A percentile compares a stretch with the other conserved stretches of the same genome.
These are phyloP conservation scores for Drosophila subobscura DNA, from an alignment of 1,140 invertebrate species.

Conservation along the genomic window DNA sequence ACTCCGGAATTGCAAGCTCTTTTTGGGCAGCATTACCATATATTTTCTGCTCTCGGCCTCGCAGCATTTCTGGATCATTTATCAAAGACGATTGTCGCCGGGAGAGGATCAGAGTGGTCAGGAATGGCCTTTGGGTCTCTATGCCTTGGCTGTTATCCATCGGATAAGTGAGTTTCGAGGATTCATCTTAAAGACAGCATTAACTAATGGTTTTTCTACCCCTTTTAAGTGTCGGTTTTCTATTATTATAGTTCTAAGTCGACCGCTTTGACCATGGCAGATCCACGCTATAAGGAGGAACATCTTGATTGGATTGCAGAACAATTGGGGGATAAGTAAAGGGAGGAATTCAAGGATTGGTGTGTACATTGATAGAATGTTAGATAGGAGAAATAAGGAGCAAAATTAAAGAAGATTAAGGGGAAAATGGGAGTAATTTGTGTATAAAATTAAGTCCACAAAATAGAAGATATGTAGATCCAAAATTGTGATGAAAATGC, in stretches of 20 bases:
- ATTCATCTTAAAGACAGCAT: background rate
- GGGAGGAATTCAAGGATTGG: background rate
- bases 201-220: background rate
- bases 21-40: conserved; percentile 85
- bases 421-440: too few relatives aligned
- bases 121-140: conserved; percentile 61
- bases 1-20: conserved; percentile 85
- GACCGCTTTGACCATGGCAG: conserved; percentile 88
- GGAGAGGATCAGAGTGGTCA: conserved; percentile 13
- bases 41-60: conserved; percentile 82
- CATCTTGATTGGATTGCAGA: conserved; percentile 88
- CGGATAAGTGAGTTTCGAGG: conserved; percentile 59
- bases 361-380: background rate
- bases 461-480: background rate
- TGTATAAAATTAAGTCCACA: conserved; percentile 16
- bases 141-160: conserved; percentile 65
- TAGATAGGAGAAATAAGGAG: conserved; percentile 16
- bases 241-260: conserved; percentile 91
- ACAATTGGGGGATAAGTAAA: conserved; percentile 83
- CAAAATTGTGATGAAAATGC: conserved; percentile 11
- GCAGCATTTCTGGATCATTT: conserved; percentile 85
- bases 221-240: conserved; percentile 87
- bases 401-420: background rate
- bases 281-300: conserved; percentile 89
- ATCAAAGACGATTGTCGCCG: conserved; percentile 49